Evolutionary conservation across 2,113 vertebrate genomes (phyloP).

Genomic region (Sebastes fasciatus): DNA sequence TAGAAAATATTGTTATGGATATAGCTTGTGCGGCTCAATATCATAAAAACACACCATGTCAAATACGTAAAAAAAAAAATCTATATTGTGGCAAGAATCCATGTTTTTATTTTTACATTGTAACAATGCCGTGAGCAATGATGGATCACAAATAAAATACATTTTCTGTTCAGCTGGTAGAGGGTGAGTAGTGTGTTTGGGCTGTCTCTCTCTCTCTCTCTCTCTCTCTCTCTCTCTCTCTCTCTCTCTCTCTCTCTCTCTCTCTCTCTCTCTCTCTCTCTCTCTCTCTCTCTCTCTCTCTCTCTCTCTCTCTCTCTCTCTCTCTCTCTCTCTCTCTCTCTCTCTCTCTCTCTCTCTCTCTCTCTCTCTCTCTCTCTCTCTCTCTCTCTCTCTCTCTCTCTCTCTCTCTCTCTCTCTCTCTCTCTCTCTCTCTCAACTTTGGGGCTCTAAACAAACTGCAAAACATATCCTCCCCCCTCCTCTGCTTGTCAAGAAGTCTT

Average conservation of each 20-base stretch:
- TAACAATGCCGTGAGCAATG: not conserved
- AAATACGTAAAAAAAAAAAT: not conserved
- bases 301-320: no score
- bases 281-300: no score
- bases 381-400: no score
- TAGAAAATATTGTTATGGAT: not conserved
- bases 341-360: no score
- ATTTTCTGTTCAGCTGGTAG: conserved; percentile 10
- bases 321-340: no score
- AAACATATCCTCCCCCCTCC: conserved; percentile 8
- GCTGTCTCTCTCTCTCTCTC: no score
- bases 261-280: no score
- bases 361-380: no score
- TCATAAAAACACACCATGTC: not conserved
- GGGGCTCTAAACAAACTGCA: conserved; percentile 11
- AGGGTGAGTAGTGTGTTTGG: not conserved
- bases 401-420: no score
- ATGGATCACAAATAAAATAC: not conserved
- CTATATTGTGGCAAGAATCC: not conserved
- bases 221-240: no score
- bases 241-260: no score
- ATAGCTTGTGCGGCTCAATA: not conserved
- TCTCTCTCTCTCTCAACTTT: no score
- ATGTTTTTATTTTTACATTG: not conserved
- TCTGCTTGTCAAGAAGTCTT: conserved; percentile 5